Evolutionary conservation across 2,888 invertebrate species (phyloP).

Genomic region (Stenichneumon culpator): DNA sequence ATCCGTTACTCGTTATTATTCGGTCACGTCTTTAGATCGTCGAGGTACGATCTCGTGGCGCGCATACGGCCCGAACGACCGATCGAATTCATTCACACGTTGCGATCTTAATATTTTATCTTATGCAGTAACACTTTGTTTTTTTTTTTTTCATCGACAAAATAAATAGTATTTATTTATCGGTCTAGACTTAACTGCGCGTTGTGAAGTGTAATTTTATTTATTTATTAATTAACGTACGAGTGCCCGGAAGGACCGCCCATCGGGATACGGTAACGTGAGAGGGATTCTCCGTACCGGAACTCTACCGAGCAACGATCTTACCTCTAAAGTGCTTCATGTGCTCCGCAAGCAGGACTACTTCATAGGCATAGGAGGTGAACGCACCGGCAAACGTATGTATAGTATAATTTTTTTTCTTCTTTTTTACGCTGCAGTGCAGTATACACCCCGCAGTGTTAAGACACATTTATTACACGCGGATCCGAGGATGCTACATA

Average conservation of each 20-base stretch:
- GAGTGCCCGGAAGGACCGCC: background rate
- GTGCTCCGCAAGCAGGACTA: slow-evolving; percentile 74
- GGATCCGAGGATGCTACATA: background rate
- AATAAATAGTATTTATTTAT: slow-evolving; percentile 5
- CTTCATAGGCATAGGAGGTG: slow-evolving; percentile 72
- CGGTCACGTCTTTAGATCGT: slow-evolving; percentile 7
- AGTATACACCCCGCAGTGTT: background rate
- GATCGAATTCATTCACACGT: background rate
- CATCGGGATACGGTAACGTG: slow-evolving; percentile 39
- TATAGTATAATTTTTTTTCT: slow-evolving; percentile 38
- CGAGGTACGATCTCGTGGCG: background rate
- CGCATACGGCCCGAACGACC: background rate
- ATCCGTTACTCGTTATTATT: slow-evolving; percentile 47
- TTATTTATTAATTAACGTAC: background rate
- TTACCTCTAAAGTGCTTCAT: slow-evolving; percentile 71
- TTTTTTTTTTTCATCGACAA: background rate
- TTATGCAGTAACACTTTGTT: background rate
- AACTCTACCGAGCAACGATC: slow-evolving; percentile 62
- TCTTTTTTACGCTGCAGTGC: background rate
- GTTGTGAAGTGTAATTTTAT: slow-evolving; percentile 33
- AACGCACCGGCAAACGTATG: slow-evolving; percentile 72
- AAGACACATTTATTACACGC: slow-evolving; percentile 14
- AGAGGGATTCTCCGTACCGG: slow-evolving; percentile 63
- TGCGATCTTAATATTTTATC: background rate
- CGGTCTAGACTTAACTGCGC: background rate